Conservation (phyloP, 2,888 invertebrate genomes). For the Tanypteryx hageni region DNA sequence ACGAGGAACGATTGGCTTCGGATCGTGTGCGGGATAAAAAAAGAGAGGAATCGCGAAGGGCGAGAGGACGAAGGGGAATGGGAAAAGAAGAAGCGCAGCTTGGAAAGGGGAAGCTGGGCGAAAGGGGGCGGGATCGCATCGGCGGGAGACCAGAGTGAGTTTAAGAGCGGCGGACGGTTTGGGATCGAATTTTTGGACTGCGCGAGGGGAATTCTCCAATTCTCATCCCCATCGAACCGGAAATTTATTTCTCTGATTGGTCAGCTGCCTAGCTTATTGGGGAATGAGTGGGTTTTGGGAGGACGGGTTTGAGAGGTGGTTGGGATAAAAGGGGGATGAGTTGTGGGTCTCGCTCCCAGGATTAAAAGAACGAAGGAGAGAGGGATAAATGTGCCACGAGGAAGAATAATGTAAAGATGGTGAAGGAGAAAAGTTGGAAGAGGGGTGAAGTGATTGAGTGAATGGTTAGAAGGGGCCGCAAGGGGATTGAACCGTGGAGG, state of each 20-base stretch:
- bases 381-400: too few relatives aligned
- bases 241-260: constrained; percentile 3
- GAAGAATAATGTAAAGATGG: too few relatives aligned
- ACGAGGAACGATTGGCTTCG: background rate
- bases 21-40: background rate
- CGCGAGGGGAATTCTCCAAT: too few relatives aligned
- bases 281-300: background rate
- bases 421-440: background rate
- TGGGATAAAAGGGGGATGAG: background rate
- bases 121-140: too few relatives aligned
- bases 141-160: too few relatives aligned
- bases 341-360: background rate
- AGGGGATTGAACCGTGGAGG: too few relatives aligned
- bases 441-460: background rate
- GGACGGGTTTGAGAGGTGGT: background rate
- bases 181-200: too few relatives aligned
- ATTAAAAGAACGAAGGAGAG: background rate
- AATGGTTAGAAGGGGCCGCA: background rate
- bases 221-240: background rate
- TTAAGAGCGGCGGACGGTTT: too few relatives aligned
- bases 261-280: constrained; percentile 3
- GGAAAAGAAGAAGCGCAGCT: too few relatives aligned
- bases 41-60: background rate
- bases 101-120: too few relatives aligned
- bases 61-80: background rate